Base-by-base conservation (phyloP, 2,888 invertebrate genomes). In the Sceliomorpha sp. region DNA sequence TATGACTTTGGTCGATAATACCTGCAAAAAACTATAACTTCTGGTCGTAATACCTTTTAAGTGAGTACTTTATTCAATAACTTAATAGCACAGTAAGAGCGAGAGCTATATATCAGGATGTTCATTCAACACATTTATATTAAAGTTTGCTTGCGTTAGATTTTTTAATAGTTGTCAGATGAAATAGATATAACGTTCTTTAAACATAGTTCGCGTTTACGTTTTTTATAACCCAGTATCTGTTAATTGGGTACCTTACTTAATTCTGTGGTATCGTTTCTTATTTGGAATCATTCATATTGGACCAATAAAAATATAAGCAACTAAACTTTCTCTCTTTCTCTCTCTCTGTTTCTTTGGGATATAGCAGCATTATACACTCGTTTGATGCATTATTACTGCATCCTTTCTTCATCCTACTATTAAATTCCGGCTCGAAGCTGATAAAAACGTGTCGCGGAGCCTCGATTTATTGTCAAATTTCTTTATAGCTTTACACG, bases 401-500 rank as follows among this genome's bases (percentile, higher is more conserved):
- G 32, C 48, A 40, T 34, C 29, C 58, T 70, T 27, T 45, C 17
- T 34, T 36, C 70, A 31, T 45, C 27, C 36, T 36, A 20, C 9
- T 15, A 40, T 48, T 40, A 27, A 48, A 47, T 14, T 15, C 40
- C 13, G 24, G 47, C 12, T 75, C 64, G 39, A 45, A 36, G 48
- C 70, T 78, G 82, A 82, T 79, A 77, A 80, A 79, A 77, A 78
- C 68, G 48, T 72, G 62, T 53, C 59, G 63, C 62, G 55, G 32
- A 6, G 51, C 69, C 75, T 79, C 76, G 82, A 85, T 87, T 86
- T 85, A 85, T 86, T 85, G 85, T 84, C 80, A 84, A 85, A 85
- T 87, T 86, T 86, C 84, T 87, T 86, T 87, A 86, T 87, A 83
- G 81, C 75, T 86, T 87, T 87, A 87, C 85, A 82, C 82, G 84